A percentile compares a stretch with the other conserved stretches of the same genome.
Conservation (phyloP, 35 echinoderm and acorn worm genomes). For the Diadema setosum region DNA sequence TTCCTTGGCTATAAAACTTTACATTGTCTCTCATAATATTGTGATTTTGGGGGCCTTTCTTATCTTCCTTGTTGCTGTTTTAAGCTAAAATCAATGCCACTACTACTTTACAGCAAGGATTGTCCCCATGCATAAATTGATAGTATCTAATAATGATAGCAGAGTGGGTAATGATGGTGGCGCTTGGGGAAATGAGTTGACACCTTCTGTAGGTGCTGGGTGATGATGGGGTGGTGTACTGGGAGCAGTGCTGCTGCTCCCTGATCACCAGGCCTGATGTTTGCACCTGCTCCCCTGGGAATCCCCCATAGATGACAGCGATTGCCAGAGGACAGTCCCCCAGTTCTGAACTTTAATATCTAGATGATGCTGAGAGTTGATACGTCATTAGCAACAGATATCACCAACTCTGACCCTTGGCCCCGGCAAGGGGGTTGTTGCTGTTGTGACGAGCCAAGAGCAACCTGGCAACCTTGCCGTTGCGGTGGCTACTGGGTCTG, state of each 20-base stretch:
- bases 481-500: not conserved
- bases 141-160: not conserved
- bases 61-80: not conserved
- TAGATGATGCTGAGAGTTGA: not conserved
- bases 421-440: not conserved
- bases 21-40: not conserved
- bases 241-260: not conserved
- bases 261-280: not conserved
- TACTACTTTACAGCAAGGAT: too few relatives aligned
- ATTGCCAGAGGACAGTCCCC: not conserved
- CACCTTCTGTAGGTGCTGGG: not conserved
- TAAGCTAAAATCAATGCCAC: not conserved
- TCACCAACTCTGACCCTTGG: slow-evolving; percentile 11
- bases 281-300: not conserved
- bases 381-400: slow-evolving; percentile 19
- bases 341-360: not conserved
- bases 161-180: not conserved
- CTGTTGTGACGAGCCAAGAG: not conserved
- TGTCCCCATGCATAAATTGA: not conserved
- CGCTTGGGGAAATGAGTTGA: slow-evolving; percentile 10
- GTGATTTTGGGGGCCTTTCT: not conserved
- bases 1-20: not conserved
- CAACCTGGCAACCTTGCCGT: not conserved
- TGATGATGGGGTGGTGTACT: slow-evolving; percentile 13
- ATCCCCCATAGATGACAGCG: not conserved